Evolutionary conservation across 2,888 invertebrate species (phyloP).

Genomic region (Melieria omissa): DNA sequence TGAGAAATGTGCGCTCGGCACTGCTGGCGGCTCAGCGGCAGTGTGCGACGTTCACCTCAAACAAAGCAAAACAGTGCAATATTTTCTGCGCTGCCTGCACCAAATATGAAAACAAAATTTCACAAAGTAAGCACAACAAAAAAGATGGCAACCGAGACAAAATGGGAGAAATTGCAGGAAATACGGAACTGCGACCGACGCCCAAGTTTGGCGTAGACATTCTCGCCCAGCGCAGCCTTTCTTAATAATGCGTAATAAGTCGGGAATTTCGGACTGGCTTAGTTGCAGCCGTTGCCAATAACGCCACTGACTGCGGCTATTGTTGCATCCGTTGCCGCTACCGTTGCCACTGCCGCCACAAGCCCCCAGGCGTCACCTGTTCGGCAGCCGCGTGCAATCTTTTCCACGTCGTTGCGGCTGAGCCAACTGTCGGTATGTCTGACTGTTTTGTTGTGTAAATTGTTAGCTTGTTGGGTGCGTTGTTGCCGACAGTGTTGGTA

Average conservation of each 20-base stretch:
- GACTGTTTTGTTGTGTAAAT: too few relatives aligned
- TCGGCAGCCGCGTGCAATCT: neutral
- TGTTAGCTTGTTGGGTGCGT: neutral
- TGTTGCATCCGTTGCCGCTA: neutral
- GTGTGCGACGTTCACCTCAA: too few relatives aligned
- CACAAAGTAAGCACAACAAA: too few relatives aligned
- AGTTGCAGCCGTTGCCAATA: neutral
- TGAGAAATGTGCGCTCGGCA: conserved; percentile 1
- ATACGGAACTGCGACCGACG: too few relatives aligned
- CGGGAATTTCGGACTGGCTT: neutral
- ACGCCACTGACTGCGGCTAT: neutral
- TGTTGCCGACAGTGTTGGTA: neutral
- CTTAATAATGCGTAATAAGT: conserved; percentile 6
- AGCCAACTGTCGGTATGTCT: neutral
- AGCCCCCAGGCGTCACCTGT: neutral
- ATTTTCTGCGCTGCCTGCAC: neutral
- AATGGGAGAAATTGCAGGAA: too few relatives aligned
- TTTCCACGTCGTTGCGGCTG: neutral
- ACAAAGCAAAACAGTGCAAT: conserved; percentile 1
- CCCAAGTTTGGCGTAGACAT: too few relatives aligned
- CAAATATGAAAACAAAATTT: neutral
- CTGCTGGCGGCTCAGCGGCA: neutral
- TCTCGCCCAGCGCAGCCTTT: too few relatives aligned
- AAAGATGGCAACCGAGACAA: too few relatives aligned
- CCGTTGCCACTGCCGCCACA: neutral